These are phyloP conservation scores for Cyphomyrus discorhynchus DNA, from an alignment of 2,113 vertebrate species.

Conservation along the genomic window DNA sequence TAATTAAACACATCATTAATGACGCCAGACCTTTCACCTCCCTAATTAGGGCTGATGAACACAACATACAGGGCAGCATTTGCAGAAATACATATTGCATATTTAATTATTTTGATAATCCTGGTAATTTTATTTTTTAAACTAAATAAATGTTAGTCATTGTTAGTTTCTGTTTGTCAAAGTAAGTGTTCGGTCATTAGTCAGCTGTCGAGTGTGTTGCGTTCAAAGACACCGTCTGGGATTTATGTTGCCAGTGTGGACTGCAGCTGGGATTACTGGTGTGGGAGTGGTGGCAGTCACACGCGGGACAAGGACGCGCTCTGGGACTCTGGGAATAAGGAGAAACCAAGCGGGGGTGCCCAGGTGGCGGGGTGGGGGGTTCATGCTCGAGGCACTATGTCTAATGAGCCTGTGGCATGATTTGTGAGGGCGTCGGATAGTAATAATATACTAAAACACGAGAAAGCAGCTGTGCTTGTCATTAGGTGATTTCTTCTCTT, in stretches of 20 bases:
- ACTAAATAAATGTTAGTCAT: neutral
- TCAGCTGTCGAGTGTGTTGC: neutral
- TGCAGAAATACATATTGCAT: neutral
- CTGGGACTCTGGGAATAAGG: neutral
- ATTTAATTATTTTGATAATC: neutral
- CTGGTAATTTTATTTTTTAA: neutral
- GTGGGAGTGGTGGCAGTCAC: neutral
- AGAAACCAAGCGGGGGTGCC: neutral
- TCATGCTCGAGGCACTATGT: neutral
- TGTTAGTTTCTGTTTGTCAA: neutral
- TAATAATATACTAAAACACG: too few species aligned
- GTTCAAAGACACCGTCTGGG: neutral
- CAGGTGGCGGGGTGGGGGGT: neutral
- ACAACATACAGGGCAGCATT: neutral
- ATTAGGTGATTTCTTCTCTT: too few species aligned
- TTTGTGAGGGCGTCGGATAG: neutral
- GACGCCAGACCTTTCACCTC: neutral
- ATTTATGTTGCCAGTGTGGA: neutral
- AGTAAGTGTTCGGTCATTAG: neutral
- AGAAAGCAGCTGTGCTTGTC: too few species aligned
- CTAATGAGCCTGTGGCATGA: neutral
- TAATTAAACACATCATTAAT: neutral
- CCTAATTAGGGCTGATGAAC: neutral
- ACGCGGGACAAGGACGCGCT: neutral
- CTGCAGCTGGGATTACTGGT: neutral